Base-by-base conservation (phyloP, 2,888 invertebrate species). In the Cantharis lateralis region DNA sequence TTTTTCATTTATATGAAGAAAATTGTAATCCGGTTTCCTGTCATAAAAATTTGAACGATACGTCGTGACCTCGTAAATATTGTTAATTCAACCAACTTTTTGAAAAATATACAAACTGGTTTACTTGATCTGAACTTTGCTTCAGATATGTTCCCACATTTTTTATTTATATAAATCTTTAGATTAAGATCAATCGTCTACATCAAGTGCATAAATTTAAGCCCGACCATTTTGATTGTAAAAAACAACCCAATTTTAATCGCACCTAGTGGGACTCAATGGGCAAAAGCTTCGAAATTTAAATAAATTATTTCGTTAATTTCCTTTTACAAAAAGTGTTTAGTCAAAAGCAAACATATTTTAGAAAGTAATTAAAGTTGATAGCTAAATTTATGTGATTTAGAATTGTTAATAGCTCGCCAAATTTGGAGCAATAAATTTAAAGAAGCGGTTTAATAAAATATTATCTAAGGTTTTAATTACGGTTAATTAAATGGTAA, bases 141-240 rank as follows among this genome's bases (percentile, higher is more conserved):
- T 76, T 68, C 72, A 76, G 76, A 76, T 72, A 72, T 72, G 69
- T 76, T 76, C 76, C 72, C 76, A 76, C 76, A 76, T 76, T 76
- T 74, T 74, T 74, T 74, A 68, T 70, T 18, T 71, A 75, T 71
- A 75, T 71, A 72, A 75, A 74, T 70, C 71, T 64, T 18, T 28
- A 11, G 68, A 72, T 72, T 76, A 76, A 76, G 72, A 76, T 76
- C 76, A 72, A 20, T 61, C 74, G 74, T 70, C 72, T 32, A 72
- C 75, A 62, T 72, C 75, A 72, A 72, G 69, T 76, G 72, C 69
- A 76, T 76, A 76, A 72, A 76, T 76, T 76, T 76, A 48, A 76
- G 18, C 69, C 16, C 68, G 68, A 62, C 63, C 32, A 71, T 72
- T 16, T 63, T 26, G 61, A 24, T 72, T 70, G 68, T 48, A 66